Conservation (phyloP, 2,113 vertebrate species). For the mouse (Mus musculus) region GRCm39 chr3:111205501-111206000, state of each 20-base stretch:
- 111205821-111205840: not conserved
- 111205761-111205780: not conserved
- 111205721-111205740: not conserved
- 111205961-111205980: not conserved
- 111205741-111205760: not conserved
- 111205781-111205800: not conserved
- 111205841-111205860: not conserved
- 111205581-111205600: too few species aligned
- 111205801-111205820: not conserved
- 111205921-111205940: not conserved
- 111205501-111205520: not conserved
- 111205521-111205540: not conserved
- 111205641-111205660: not conserved
- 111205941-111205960: not conserved
- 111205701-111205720: not conserved
- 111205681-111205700: not conserved
- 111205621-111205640: not conserved
- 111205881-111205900: not conserved
- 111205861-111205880: too few species aligned
- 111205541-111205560: rapidly evolving
- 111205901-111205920: not conserved
- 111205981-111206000: not conserved
- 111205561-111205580: not conserved
- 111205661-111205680: not conserved
- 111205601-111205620: too few species aligned